Base-by-base conservation (phyloP, 2,888 invertebrate species). In the Calameuta pallipes region DNA sequence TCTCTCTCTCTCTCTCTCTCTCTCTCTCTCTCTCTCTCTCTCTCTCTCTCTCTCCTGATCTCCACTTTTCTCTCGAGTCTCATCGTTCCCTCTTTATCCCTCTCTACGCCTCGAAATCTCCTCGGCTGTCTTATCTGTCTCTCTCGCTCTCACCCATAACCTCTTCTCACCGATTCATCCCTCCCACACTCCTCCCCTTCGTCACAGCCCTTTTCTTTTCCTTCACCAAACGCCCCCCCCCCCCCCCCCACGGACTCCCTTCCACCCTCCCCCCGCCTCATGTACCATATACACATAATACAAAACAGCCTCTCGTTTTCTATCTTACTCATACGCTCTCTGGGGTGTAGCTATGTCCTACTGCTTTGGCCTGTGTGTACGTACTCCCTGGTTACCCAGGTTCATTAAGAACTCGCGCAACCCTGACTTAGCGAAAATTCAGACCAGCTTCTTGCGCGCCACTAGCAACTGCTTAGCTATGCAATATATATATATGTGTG, bases 381-480 rank as follows among this genome's bases (percentile, higher is more conserved):
- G 9, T 41, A 36, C 37, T 33, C 15, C 68, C 31, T 13, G 30
- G 75, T 75, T n/a, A 68, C 36, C 41, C 56, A 34, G 74, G 34
- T 76, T 76, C 37, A 73, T 76, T 76, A 73, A 71, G 35, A 73
- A n/a, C 30, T 69, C 12, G 13, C 71, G 30, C 71, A n/a, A 71
- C 30, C 56, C 71, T 76, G 76, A 77, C 74, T 77, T 35, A 69
- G 77, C 74, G 77, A 74, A 77, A 77, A 74, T 77, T 74, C n/a
- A 35, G 74, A 77, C 36, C 68, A 34, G 36, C 71, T 76, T 69
- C 41, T 76, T 56, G n/a, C 11, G 30, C 33, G 56, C 34, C 36
- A 68, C 73, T 37, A 4, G 37, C 37, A 41, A 15, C 37, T 41
- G 15, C 37, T 41, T 15, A 41, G 37, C 37, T 41, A 15, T 41